Base-by-base conservation (phyloP, 2,888 invertebrate species). In the Hartigia nigra region DNA sequence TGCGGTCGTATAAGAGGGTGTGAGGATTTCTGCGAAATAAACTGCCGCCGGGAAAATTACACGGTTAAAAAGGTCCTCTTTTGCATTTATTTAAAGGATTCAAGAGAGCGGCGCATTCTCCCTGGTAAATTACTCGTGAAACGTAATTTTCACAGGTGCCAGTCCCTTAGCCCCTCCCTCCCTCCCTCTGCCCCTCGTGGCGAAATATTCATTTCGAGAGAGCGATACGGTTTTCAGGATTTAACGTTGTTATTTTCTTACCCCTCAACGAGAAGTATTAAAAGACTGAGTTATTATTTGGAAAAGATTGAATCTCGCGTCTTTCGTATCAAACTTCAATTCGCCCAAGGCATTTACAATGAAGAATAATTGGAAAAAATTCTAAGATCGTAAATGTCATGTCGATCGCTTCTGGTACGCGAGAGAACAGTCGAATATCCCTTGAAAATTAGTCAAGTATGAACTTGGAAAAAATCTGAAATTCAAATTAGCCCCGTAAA, bases 401-500 rank as follows among this genome's bases (percentile, higher is more conserved):
- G 14, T 55, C 23, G 55, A 23, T 55, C 55, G 9, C 55, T 55
- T 55, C 5, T 23, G 55, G 23, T 23, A 5, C 23, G 14, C 55
- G 55, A 55, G 3, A 55, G 23, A 5, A 55, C 9, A 55, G 23
- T 23, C 9, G 55, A 5, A 55, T 55, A 23, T 55, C 23, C 55
- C 55, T 70, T 80, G 82, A 80, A 83, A 86, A 86, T 86, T 86
- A 86, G 84, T 82, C 81, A 81, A 82, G 83, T 86, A 81, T 82
- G 83, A 84, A 79, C 79, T 76, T 75, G 77, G 80, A 69, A 80
- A 80, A 81, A 80, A 87, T 87, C 85, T 87, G 83, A 86, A 87
- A 87, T 87, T 87, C 86, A 87, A 87, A 87, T 87, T 80, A 77
- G 75, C 76, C 78, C 76, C 78, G 84, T 85, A 81, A 83, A 86